These are phyloP conservation scores for Sebastes diaconus DNA, from an alignment of 2,797 vertebrate genomes.

Conservation along the genomic window DNA sequence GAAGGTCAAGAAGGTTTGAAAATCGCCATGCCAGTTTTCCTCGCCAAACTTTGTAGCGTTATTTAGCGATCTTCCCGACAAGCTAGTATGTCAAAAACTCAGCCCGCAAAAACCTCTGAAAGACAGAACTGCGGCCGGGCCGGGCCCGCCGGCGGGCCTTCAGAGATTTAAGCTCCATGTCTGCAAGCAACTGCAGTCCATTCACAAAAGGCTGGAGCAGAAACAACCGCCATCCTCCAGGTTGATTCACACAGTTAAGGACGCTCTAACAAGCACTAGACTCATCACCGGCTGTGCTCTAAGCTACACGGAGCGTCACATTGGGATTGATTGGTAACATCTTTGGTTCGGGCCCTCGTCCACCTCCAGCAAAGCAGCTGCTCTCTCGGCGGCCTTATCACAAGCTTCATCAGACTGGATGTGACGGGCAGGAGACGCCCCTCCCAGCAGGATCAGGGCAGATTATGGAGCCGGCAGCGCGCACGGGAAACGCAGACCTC, in stretches of 20 bases:
- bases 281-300: background rate
- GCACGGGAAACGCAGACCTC: slow-evolving; percentile 37
- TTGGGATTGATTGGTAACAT: slow-evolving; percentile 4
- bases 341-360: background rate
- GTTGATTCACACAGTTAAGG: background rate
- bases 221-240: background rate
- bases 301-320: background rate
- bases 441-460: slow-evolving; percentile 51
- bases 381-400: slow-evolving; percentile 18
- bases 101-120: no score
- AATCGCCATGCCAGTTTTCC: no score
- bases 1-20: no score
- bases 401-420: slow-evolving; percentile 29
- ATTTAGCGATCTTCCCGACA: no score
- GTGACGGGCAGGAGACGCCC: slow-evolving; percentile 33
- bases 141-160: no score
- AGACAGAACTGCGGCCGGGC: no score
- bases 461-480: slow-evolving; percentile 35
- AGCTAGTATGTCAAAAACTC: no score
- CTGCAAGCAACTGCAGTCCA: background rate
- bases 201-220: background rate
- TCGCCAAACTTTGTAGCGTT: no score
- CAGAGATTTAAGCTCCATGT: background rate
- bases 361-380: slow-evolving; percentile 40
- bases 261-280: background rate